phyloP scores from a whole-genome alignment of 2,113 vertebrate genomes.

The Aptenodytes patagonicus region DNA sequence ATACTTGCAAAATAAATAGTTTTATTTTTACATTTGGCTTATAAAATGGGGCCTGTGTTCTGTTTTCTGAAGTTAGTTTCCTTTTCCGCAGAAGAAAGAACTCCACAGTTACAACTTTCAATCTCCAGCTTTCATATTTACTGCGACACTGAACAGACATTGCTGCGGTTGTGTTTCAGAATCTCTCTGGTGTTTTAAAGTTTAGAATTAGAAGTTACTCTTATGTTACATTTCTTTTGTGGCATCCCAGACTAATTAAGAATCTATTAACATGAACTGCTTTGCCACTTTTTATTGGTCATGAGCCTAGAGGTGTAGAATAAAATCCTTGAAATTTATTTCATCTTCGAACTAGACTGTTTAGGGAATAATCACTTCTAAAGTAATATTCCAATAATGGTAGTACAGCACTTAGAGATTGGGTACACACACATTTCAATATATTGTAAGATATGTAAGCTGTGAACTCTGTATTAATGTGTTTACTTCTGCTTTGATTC shows the following conservation, averaged over 20 bases:
- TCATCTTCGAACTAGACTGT: neutral
- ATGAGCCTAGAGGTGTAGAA: neutral
- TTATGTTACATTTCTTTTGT: constrained; percentile 16
- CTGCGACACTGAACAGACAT: neutral
- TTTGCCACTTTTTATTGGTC: constrained; percentile 30
- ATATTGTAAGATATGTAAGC: neutral
- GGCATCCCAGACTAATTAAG: constrained; percentile 35
- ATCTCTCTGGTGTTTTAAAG: constrained; percentile 9
- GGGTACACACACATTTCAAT: neutral
- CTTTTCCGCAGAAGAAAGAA: neutral
- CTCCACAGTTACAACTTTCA: neutral
- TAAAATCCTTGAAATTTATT: constrained; percentile 7
- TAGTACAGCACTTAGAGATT: neutral
- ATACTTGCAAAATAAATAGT: neutral
- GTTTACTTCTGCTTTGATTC: neutral
- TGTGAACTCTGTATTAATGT: neutral
- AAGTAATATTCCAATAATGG: neutral
- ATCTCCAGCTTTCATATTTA: neutral
- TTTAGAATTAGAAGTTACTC: neutral
- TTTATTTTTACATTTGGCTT: neutral
- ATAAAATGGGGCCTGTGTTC: neutral
- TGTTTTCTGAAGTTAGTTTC: neutral
- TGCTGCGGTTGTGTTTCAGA: neutral
- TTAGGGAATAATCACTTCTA: neutral
- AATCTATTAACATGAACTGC: neutral